Evolutionary conservation across 92 coral and sea anemone genomes (phyloP), one percentile per base, ranked within the genome.

Genomic region (Diadumene lineata): DNA sequence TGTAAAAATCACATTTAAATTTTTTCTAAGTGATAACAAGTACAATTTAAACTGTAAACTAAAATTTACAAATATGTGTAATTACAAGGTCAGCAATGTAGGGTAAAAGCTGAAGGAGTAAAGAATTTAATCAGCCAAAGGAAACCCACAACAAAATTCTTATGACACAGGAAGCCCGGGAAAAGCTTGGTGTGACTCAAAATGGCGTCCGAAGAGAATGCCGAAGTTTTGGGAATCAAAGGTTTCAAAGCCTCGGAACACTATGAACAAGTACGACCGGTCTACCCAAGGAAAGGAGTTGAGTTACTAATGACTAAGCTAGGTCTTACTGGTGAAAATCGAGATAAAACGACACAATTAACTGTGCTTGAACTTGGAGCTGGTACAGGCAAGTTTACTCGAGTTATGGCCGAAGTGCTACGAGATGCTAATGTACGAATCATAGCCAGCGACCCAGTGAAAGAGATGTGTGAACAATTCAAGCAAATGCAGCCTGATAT

Each of bases 301-400:
- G 79, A 88, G 56, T 34, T 78, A 22, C 50, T 88, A 21, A 23
- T 88, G 70, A 61, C 55, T 32, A 84, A 81, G 26, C 56, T 81
- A 31, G 87, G 90, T 24, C 79, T 84, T 22, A 33, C 63, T 31
- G 79, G 66, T 8, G 58, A 85, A 72, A 57, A 81, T 68, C 27
- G 55, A 3, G 63, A 30, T 7, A 31, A 60, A 18, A 19, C 68
- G 34, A 74, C 60, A 69, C 66, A 51, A 13, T 23, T 81, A 34
- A 85, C 61, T 8, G 73, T 88, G 22, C 69, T 88, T 31, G 93
- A 88, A 51, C 85, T 88, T 7, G 93, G 93, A 43, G 88, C 87
- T 27, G 89, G 93, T 15, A 88, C 93, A 28, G 93, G 93, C 2
- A 71, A 84, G 80, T 88, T 88, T 72, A 88, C 93, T 21, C 74